phyloP scores from a whole-genome alignment of 2,113 vertebrate species.

The Oryzias woworae region DNA sequence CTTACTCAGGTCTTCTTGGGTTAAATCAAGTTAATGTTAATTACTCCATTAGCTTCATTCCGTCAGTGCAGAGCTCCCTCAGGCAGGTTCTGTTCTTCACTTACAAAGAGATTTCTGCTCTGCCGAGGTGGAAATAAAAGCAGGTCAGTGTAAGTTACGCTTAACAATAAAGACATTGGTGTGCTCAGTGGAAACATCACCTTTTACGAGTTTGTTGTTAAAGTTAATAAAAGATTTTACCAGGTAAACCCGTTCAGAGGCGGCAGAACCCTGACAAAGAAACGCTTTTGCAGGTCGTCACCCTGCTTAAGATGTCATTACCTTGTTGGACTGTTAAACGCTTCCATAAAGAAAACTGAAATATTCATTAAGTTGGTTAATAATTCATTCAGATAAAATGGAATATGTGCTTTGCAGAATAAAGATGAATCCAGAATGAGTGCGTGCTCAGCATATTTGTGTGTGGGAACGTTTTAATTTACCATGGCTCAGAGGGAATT shows the following conservation, averaged over 20 bases:
- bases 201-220: no score
- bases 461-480: slow-evolving; percentile 66
- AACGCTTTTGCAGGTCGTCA: slow-evolving; percentile 38
- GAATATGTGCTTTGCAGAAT: slow-evolving; percentile 61
- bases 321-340: slow-evolving; percentile 67
- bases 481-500: slow-evolving; percentile 57
- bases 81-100: slow-evolving; percentile 49
- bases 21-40: slow-evolving; percentile 69
- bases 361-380: slow-evolving; percentile 75
- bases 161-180: slow-evolving; percentile 6
- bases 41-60: slow-evolving; percentile 60
- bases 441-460: slow-evolving; percentile 73
- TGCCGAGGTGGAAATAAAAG: slow-evolving; percentile 29
- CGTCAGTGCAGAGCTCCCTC: slow-evolving; percentile 46
- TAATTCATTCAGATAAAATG: slow-evolving; percentile 74
- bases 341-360: slow-evolving; percentile 70
- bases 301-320: slow-evolving; percentile 63
- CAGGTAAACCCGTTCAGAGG: no score
- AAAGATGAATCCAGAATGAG: slow-evolving; percentile 67
- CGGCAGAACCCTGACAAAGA: slow-evolving; percentile 6
- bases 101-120: slow-evolving; percentile 40
- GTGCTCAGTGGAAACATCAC: slow-evolving; percentile 30
- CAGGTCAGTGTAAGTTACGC: slow-evolving; percentile 27
- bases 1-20: slow-evolving; percentile 37
- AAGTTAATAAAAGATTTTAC: no score